Evolutionary conservation across 37 sponge, comb jelly and placozoan species (phyloP).

Genomic region (Axinella damicornis): DNA sequence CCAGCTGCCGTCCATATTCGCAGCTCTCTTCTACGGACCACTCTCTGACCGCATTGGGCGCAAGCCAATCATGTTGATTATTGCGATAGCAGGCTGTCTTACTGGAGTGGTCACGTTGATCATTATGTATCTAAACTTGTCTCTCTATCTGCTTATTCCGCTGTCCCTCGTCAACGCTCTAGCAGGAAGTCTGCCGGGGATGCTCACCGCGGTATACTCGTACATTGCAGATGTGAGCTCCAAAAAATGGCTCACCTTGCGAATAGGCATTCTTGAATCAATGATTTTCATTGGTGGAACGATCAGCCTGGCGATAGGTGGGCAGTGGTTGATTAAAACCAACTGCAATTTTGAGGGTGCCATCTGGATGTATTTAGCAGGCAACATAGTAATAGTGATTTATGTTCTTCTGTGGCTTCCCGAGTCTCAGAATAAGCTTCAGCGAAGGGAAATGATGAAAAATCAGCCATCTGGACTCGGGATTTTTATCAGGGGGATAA

Average conservation of each 20-base stretch:
- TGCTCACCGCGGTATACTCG: constrained; percentile 36
- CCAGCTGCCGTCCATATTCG: constrained; percentile 41
- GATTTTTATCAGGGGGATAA: neutral
- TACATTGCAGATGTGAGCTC: constrained; percentile 72
- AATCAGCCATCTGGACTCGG: constrained; percentile 4
- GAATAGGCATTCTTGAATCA: constrained; percentile 45
- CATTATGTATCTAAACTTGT: constrained; percentile 29
- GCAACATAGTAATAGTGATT: neutral
- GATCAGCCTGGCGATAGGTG: constrained; percentile 16
- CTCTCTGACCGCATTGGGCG: constrained; percentile 65
- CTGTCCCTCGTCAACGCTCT: constrained; percentile 26
- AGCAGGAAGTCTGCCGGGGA: constrained; percentile 42
- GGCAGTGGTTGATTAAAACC: constrained; percentile 32
- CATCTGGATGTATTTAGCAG: constrained; percentile 17
- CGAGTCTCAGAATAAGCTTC: constrained; percentile 37
- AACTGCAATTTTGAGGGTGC: constrained; percentile 45
- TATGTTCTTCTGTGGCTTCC: constrained; percentile 51
- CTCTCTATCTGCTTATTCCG: constrained; percentile 34
- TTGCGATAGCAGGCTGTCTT: neutral
- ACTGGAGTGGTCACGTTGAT: constrained; percentile 4
- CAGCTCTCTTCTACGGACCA: constrained; percentile 48
- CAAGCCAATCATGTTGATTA: constrained; percentile 33
- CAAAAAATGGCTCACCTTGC: constrained; percentile 32
- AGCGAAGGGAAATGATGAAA: constrained; percentile 3
- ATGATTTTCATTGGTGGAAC: constrained; percentile 28